These are phyloP conservation scores for Corbicula japonica DNA, from an alignment of 2,888 invertebrate genomes.

Conservation along the genomic window DNA sequence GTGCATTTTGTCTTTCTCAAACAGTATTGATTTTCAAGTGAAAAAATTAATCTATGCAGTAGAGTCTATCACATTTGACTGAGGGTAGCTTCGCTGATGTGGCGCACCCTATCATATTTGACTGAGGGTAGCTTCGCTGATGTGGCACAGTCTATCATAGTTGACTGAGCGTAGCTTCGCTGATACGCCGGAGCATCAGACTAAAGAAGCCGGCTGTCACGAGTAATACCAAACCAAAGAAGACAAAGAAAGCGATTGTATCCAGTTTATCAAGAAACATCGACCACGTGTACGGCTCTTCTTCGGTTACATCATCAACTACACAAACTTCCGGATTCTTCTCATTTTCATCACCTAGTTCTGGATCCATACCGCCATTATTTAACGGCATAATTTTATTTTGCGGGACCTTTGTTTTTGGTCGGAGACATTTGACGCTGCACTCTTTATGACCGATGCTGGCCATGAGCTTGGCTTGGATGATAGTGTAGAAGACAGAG, in stretches of 20 bases:
- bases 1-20: too few relatives aligned
- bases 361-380: not conserved
- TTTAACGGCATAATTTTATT: not conserved
- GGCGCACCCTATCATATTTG: too few relatives aligned
- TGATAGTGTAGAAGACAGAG: slow-evolving; percentile 59
- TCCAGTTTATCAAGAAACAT: slow-evolving; percentile 57
- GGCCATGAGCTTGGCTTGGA: slow-evolving; percentile 59
- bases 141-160: too few relatives aligned
- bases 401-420: not conserved
- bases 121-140: too few relatives aligned
- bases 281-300: slow-evolving; percentile 39
- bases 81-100: too few relatives aligned
- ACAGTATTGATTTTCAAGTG: too few relatives aligned
- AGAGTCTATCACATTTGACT: too few relatives aligned
- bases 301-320: slow-evolving; percentile 15
- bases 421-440: slow-evolving; percentile 13
- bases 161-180: slow-evolving; percentile 16
- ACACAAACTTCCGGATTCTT: not conserved
- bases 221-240: slow-evolving; percentile 43
- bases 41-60: too few relatives aligned
- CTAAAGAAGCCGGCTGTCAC: slow-evolving; percentile 50
- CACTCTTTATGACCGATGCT: slow-evolving; percentile 51
- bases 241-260: slow-evolving; percentile 40
- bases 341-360: too few relatives aligned
- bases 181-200: slow-evolving; percentile 47